Evolutionary conservation across 2,888 invertebrate species (phyloP), one percentile per base, ranked within the genome.

Genomic region (Myopa testacea): DNA sequence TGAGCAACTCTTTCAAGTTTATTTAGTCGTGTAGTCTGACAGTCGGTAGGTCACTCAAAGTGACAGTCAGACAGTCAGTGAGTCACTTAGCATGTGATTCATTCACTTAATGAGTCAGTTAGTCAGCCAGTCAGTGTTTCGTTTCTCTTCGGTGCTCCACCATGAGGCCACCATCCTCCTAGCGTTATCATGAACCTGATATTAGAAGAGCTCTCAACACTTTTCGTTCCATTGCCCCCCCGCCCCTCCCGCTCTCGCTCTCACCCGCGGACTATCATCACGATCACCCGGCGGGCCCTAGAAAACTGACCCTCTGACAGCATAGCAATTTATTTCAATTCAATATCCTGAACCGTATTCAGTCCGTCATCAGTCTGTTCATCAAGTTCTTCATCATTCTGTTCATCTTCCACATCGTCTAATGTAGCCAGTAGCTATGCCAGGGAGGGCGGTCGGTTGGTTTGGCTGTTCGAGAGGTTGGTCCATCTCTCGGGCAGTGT

Each of bases 381-480:
- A 45, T 45, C 45, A 45, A 45, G 45, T 10, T 45, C 45, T 45
- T 45, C 37, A 37, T 45, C 50, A 4, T 73, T 60, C 19, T 62
- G 38, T 52, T 60, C 40, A n/a, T 40, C 62, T 40, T 37, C 52
- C 8, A 14, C 55, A 37, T 12, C 19, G 12, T 55, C 16, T 72
- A 16, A n/a, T 74, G 19, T 60, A 58, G 75, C 75, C 69, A 60
- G 75, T 75, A 75, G 75, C 75, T 40, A 75, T 68, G 73, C 62
- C n/a, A 63, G 63, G 75, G 75, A 40, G 75, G 60, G 10, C 67
- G 37, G 58, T n/a, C 14, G 19, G 40, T 60, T 69, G 69, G 38
- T 4, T 26, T 34, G 34, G 62, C 37, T 10, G 55, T 14, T 55
- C 5, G 55, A 55, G 14, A 8, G 14, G 14, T 55, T 5, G 55